These are phyloP conservation scores for Cotesia typhae DNA, from an alignment of 1,140 invertebrate genomes.

Conservation along the genomic window DNA sequence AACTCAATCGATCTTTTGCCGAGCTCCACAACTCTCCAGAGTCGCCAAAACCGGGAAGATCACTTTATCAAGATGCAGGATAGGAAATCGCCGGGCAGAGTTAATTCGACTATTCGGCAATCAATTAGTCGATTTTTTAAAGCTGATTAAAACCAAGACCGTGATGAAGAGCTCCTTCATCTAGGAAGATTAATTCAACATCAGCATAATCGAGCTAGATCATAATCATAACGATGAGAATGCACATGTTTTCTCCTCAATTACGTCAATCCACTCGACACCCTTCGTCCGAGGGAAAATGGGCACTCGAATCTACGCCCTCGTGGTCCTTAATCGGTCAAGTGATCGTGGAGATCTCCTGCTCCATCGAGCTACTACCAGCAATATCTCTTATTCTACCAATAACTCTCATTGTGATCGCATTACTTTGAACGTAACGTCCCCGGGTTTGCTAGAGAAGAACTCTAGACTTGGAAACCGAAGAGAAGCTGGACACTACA, in stretches of 20 bases:
- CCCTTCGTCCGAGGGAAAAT: constrained; percentile 50
- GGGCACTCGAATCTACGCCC: constrained; percentile 61
- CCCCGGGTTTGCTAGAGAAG: not conserved
- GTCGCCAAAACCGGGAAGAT: constrained; percentile 1
- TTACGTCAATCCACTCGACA: constrained; percentile 65
- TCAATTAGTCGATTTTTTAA: constrained; percentile 3
- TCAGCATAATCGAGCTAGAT: constrained; percentile 39
- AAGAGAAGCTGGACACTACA: constrained; percentile 20
- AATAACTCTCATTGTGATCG: constrained; percentile 42
- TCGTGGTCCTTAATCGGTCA: constrained; percentile 66
- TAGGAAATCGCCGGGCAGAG: not conserved
- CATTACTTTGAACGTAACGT: not conserved
- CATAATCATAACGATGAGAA: constrained; percentile 42
- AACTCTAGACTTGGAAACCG: constrained; percentile 39
- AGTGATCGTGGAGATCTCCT: constrained; percentile 59
- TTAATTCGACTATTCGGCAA: constrained; percentile 9
- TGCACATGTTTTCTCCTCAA: constrained; percentile 65
- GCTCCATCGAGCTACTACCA: constrained; percentile 17
- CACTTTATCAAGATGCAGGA: constrained; percentile 32
- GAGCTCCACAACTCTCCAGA: constrained; percentile 17
- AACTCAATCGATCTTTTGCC: constrained; percentile 19
- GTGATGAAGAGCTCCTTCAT: not conserved
- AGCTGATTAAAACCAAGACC: not conserved
- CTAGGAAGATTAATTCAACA: constrained; percentile 5
- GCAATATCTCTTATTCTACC: constrained; percentile 18